A percentile compares a stretch with the other conserved stretches of the same genome.
Conservation (phyloP, 2,113 vertebrate genomes). For the Poecilia latipinna region DNA sequence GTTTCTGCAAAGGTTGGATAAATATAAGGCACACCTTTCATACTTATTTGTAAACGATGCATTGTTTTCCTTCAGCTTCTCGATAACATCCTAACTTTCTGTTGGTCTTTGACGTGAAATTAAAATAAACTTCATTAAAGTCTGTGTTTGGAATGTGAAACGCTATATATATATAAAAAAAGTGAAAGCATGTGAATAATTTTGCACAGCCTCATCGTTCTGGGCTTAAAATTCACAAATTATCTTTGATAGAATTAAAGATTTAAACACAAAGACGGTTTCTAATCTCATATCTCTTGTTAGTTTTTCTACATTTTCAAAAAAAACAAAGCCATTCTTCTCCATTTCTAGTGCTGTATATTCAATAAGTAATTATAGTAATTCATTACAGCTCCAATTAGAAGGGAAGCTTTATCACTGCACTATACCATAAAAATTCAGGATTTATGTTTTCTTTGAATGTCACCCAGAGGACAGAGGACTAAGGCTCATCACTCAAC, state of each 20-base stretch:
- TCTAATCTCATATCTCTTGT: neutral
- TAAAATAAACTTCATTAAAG: neutral
- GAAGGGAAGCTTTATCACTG: constrained; percentile 96
- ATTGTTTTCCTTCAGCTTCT: neutral
- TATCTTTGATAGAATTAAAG: neutral
- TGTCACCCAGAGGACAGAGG: constrained; percentile 98
- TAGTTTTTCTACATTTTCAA: constrained; percentile 6
- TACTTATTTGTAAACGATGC: too few relatives aligned
- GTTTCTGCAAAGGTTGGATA: neutral
- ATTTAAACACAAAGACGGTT: neutral
- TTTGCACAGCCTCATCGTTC: neutral
- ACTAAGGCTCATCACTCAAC: constrained; percentile 93
- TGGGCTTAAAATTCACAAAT: neutral
- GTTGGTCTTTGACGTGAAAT: neutral
- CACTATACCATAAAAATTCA: constrained; percentile 95
- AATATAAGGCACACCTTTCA: neutral
- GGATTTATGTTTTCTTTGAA: constrained; percentile 99
- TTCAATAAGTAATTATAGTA: constrained; percentile 99
- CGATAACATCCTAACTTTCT: neutral
- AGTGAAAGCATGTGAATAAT: neutral
- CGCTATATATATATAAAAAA: too few relatives aligned
- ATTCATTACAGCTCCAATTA: constrained; percentile 99
- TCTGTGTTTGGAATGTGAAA: neutral
- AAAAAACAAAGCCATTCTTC: constrained; percentile 84
- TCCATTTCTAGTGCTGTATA: constrained; percentile 91